Conservation (phyloP, 2,113 vertebrate genomes). For the Bos javanicus region DNA sequence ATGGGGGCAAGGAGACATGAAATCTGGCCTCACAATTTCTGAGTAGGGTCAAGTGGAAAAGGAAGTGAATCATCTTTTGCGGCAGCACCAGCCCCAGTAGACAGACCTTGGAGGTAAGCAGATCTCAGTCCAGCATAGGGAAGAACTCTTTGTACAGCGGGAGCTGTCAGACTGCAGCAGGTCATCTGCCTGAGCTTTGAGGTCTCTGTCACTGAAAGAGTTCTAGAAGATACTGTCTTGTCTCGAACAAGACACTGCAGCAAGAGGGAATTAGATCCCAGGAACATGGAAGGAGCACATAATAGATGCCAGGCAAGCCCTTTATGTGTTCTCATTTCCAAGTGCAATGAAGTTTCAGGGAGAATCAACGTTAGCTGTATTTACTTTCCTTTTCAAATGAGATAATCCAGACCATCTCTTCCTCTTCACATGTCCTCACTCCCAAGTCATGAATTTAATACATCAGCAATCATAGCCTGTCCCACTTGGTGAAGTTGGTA, state of each 20-base stretch:
- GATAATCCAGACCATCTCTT: not conserved
- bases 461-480: not conserved
- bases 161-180: not conserved
- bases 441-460: not conserved
- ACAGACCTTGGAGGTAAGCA: not conserved
- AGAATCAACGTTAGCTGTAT: not conserved
- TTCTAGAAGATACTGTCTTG: not conserved
- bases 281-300: not conserved
- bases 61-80: not conserved
- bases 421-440: not conserved
- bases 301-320: not conserved
- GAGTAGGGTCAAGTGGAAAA: not conserved
- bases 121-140: not conserved
- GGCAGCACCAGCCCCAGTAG: not conserved
- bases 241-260: not conserved
- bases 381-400: not conserved
- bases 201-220: not conserved
- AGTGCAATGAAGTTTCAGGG: not conserved
- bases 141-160: not conserved
- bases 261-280: not conserved
- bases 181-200: not conserved
- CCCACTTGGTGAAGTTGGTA: slow-evolving; percentile 11
- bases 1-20: not conserved
- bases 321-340: not conserved
- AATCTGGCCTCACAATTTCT: not conserved